These are phyloP conservation scores for Eutolmus rufibarbis DNA, from an alignment of 2,888 invertebrate species.

Conservation along the genomic window DNA sequence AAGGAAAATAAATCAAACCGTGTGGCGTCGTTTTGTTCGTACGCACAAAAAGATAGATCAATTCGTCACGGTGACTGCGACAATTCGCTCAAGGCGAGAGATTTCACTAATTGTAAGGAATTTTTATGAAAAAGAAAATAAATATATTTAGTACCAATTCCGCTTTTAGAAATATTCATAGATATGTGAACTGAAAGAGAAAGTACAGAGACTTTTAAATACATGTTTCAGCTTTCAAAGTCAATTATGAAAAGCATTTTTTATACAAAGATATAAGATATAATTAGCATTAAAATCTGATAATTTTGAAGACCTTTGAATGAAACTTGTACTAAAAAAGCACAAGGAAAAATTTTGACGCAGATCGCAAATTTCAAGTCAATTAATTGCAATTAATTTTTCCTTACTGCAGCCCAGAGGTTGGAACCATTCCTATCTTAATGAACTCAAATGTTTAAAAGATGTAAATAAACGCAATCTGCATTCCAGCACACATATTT, in stretches of 20 bases:
- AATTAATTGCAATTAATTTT: not conserved
- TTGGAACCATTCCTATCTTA: not conserved
- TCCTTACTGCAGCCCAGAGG: not conserved
- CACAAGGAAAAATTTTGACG: not conserved
- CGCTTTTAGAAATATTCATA: not conserved
- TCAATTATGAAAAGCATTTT: too few species aligned
- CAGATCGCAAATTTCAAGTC: not conserved
- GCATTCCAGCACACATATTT: not conserved
- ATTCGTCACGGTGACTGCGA: not conserved
- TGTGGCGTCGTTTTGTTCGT: not conserved
- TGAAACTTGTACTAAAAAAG: not conserved
- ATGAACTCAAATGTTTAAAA: not conserved
- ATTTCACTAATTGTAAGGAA: not conserved
- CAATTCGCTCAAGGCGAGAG: not conserved
- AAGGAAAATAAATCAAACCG: not conserved
- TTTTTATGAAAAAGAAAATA: not conserved
- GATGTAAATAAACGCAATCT: not conserved
- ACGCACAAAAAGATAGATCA: not conserved
- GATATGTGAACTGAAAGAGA: too few species aligned
- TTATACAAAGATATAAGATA: too few species aligned
- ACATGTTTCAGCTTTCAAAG: too few species aligned
- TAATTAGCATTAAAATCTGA: too few species aligned
- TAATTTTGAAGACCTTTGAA: not conserved
- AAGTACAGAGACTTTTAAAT: too few species aligned
- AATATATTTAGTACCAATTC: not conserved